Base-by-base conservation (phyloP, 1,140 invertebrate species). In the Bombus waltoni region DNA sequence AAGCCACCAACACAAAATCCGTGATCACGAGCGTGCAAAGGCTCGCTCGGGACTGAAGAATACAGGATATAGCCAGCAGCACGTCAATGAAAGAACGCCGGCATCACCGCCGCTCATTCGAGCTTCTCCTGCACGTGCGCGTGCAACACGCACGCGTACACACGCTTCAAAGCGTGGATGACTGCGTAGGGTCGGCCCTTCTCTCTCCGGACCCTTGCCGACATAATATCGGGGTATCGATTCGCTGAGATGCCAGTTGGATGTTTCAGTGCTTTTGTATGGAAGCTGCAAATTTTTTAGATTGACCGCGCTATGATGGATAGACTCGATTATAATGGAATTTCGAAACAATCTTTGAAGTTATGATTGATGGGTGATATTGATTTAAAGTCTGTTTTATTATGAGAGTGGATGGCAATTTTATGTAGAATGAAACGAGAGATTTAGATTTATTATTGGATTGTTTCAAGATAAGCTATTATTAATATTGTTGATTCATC, bases 51-150 rank as follows among this genome's bases (percentile, higher is more conserved):
- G 62, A 90, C 89, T 88, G 85, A 32, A 81, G 85, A 75, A 77
- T 71, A 66, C 62, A 62, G 28, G 28, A n/a, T 53, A 53, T 53
- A 44, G 59, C 53, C 18, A 47, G 62, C 44, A 76, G 66, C 77
- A 85, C 86, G 87, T 90, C 89, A 90, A 90, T 90, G 89, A 88
- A 90, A 88, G 89, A 78, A 84, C 77, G 44, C 80, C 78, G 68
- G 44, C 25, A 28, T 44, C 76, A 35, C 32, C 76, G 47, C 59
- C 80, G 68, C 82, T 44, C 83, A 38, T 73, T 72, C 85, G 75
- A 32, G 44, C 78, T 68, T 72, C 89, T 81, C 77, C 75, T 84
- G 79, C 83, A 76, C 89, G 68, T 71, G 66, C 81, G 74, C 77
- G 82, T 79, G 53, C 81, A 62, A 75, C 81, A 83, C 81, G 81